Conservation (phyloP, 2,113 vertebrate species). For the Muntiacus muntjak region DNA sequence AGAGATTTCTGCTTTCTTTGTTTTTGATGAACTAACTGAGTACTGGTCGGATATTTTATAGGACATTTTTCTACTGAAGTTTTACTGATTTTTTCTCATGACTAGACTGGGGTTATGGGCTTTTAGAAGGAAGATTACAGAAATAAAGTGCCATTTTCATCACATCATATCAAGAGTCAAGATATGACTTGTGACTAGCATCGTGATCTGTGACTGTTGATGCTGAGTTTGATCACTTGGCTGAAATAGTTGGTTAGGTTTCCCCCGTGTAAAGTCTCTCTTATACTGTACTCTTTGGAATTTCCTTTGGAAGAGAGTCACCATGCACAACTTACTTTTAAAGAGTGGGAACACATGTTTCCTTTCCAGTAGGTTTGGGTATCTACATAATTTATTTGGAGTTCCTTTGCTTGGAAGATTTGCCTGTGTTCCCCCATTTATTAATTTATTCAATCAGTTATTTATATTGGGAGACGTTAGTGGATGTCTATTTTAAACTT, state of each 20-base stretch:
- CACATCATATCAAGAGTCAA: neutral
- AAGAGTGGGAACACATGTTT: neutral
- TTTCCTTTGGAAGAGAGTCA: neutral
- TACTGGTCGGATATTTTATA: neutral
- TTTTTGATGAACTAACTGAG: neutral
- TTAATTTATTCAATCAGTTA: neutral
- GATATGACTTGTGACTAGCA: neutral
- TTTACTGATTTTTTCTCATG: neutral
- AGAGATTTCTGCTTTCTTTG: neutral
- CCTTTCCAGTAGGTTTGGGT: neutral
- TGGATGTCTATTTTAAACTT: neutral
- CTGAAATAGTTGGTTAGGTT: neutral
- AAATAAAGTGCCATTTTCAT: neutral
- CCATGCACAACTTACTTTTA: neutral
- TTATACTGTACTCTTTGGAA: neutral
- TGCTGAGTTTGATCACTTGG: neutral
- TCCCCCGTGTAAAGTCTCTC: neutral
- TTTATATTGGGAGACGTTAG: neutral
- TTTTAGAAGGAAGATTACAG: neutral
- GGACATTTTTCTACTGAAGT: neutral
- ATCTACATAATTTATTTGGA: neutral
- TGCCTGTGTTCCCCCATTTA: neutral
- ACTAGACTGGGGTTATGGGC: neutral
- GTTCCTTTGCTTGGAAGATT: neutral
- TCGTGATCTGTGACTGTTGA: neutral